Percentiles rank a stretch among this genome's conserved stretches.
Conservation (phyloP, 2,113 vertebrate species). For the Euleptes europaea region DNA sequence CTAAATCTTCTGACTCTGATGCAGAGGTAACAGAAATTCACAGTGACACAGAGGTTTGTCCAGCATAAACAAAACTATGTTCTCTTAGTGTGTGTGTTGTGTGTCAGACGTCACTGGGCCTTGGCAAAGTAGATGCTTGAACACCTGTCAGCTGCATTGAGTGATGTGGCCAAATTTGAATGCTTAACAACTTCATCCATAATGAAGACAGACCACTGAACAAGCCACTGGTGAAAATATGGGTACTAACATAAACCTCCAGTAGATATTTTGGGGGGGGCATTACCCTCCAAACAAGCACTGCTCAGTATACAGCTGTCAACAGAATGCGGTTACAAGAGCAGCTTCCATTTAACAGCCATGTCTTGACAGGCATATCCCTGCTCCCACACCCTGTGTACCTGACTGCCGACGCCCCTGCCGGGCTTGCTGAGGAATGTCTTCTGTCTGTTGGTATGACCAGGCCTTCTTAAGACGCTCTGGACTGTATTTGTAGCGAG, state of each 20-base stretch:
- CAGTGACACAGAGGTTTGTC: background rate
- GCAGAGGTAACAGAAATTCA: background rate
- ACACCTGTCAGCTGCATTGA: background rate
- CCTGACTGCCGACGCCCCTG: conserved; percentile 88
- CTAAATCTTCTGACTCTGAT: background rate
- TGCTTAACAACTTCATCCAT: background rate
- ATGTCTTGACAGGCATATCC: background rate
- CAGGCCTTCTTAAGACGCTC: conserved; percentile 86
- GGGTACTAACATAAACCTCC: background rate
- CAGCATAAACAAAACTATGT: background rate
- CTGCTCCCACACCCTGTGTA: conserved; percentile 54
- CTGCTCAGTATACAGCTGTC: background rate
- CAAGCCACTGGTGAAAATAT: background rate
- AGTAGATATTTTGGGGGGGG: background rate
- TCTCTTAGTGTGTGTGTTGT: background rate
- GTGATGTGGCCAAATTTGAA: background rate
- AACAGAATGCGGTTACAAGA: background rate
- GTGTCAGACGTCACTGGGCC: background rate
- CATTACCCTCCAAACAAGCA: background rate
- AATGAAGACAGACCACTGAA: background rate
- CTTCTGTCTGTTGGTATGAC: conserved; percentile 73
- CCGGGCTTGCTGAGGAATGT: conserved; percentile 61
- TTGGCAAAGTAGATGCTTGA: conserved; percentile 6
- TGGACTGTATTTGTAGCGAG: conserved; percentile 85
- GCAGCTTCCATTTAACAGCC: no score